Evolutionary conservation across 2,113 vertebrate species (phyloP), one percentile per base, ranked within the genome.

Genomic region (Bagarius yarrelli): DNA sequence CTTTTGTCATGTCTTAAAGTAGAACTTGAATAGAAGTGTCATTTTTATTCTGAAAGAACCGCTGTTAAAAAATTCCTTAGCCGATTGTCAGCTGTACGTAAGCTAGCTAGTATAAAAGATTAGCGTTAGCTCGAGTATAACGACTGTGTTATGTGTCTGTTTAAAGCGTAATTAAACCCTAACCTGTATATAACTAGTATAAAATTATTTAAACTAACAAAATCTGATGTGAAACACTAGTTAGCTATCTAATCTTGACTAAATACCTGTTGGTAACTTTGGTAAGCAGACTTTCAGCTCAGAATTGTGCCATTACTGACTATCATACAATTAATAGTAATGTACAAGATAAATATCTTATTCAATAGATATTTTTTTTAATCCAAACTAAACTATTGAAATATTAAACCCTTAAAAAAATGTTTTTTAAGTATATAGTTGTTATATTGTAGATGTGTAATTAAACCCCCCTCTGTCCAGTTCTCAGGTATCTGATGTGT

Each of bases 401-500:
- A 40, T 40, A 40, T 40, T 40, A 3, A 40, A 40, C 36, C 36
- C 3, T n/a, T 40, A 40, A 4, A 3, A 40, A 3, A 40, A 4
- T 40, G 3, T 40, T 4, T 40, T 40, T 40, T 40, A 40, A 40
- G 36, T 40, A 8, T 3, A 40, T 40, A 40, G 3, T 40, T 40
- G 36, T 40, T 3, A 40, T 40, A 40, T 47, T 47, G 9, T 69
- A 44, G 0, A 69, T 69, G 23, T 25, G 12, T 23, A 5, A 4
- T 47, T 44, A 0, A 44, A 15, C 14, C 23, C 66, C n/a, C 13
- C 6, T 66, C 30, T 71, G 32, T 73, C 55, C 23, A 14, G 6
- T 34, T 40, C 63, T 66, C 82, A 93, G 93, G 88, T 84, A 86
- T 47, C 50, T 61, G 74, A 91, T 91, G 92, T 88, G 86, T 88